These are phyloP conservation scores for Gibbula magus DNA, from an alignment of 2,888 invertebrate species.

Conservation along the genomic window DNA sequence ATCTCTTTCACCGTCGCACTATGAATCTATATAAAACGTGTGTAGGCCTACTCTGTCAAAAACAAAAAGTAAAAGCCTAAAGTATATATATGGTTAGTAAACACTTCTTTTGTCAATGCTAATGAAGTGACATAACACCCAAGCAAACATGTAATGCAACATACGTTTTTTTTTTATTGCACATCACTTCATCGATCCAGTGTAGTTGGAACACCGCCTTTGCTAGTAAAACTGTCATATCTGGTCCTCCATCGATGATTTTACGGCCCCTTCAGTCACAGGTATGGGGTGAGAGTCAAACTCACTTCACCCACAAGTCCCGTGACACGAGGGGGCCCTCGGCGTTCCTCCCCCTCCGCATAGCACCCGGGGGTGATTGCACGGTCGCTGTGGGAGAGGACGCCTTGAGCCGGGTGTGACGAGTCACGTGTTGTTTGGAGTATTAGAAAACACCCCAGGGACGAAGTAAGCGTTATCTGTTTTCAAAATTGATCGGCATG, in stretches of 20 bases:
- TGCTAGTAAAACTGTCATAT: too few relatives aligned
- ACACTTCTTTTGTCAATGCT: too few relatives aligned
- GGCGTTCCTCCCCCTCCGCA: not conserved
- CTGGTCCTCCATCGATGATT: not conserved
- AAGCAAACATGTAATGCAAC: too few relatives aligned
- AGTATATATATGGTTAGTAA: too few relatives aligned
- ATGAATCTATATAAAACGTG: too few relatives aligned
- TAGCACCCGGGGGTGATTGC: not conserved
- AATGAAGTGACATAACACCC: too few relatives aligned
- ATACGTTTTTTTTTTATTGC: too few relatives aligned
- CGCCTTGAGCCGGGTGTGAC: not conserved
- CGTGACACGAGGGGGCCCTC: constrained; percentile 8
- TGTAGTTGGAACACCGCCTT: too few relatives aligned
- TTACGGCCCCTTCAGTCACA: not conserved
- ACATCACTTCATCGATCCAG: too few relatives aligned
- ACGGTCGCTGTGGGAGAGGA: not conserved
- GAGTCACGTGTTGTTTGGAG: not conserved
- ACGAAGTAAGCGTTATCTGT: not conserved
- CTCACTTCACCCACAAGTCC: not conserved
- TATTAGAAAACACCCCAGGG: not conserved
- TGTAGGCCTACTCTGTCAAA: too few relatives aligned
- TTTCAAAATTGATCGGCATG: not conserved
- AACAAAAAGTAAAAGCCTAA: too few relatives aligned
- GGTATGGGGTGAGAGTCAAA: not conserved
- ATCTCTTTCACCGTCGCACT: too few relatives aligned